These are phyloP conservation scores for Sipunculus nudus DNA, from an alignment of 2,888 invertebrate genomes.

Conservation along the genomic window DNA sequence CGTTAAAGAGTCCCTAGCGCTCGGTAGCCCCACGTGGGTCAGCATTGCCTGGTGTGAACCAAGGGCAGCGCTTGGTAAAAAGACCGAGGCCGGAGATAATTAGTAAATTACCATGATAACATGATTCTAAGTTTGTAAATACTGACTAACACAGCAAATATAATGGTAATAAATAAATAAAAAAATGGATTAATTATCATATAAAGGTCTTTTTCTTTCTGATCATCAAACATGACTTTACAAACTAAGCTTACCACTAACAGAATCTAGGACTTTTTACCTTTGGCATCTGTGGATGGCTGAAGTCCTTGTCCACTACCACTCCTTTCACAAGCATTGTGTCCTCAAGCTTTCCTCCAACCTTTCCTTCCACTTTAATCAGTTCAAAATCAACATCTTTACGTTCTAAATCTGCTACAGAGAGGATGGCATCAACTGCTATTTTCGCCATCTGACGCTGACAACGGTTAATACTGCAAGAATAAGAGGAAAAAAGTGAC, in stretches of 20 bases:
- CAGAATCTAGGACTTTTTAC: constrained; percentile 64
- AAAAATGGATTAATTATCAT: no score
- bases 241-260: not conserved
- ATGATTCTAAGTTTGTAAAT: no score
- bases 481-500: constrained; percentile 11
- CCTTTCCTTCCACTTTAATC: constrained; percentile 98
- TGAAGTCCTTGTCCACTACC: constrained; percentile 97
- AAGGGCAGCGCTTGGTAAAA: no score
- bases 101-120: no score
- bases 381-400: constrained; percentile 98
- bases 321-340: constrained; percentile 96
- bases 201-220: not conserved
- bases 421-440: constrained; percentile 95
- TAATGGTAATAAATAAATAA: no score
- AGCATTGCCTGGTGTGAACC: no score
- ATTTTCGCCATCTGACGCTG: constrained; percentile 98
- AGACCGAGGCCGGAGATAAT: no score
- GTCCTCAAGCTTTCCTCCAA: constrained; percentile 96
- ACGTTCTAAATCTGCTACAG: constrained; percentile 92
- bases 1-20: no score
- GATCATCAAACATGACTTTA: not conserved
- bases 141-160: no score
- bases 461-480: constrained; percentile 86
- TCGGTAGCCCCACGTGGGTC: no score
- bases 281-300: constrained; percentile 99